A percentile compares a stretch with the other conserved stretches of the same genome.
Conservation (phyloP, 2,113 vertebrate species). For the Coreoperca whiteheadi region DNA sequence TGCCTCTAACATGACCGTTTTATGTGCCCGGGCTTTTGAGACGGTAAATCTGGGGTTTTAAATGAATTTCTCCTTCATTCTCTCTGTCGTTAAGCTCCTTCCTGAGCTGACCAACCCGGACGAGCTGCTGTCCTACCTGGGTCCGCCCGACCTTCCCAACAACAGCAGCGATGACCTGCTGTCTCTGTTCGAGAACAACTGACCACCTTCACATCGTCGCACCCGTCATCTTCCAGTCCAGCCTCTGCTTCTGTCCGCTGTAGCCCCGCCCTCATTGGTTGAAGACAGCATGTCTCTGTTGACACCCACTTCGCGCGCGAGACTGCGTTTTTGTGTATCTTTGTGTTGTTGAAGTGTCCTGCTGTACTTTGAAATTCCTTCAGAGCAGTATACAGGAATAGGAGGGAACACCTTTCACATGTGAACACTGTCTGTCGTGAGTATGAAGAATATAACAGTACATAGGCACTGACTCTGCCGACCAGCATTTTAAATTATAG, state of each 20-base stretch:
- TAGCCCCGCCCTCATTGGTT: background rate
- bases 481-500: conserved; percentile 68
- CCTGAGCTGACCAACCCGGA: conserved; percentile 96
- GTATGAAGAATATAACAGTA: conserved; percentile 11
- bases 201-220: conserved; percentile 59
- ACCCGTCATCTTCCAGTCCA: conserved; percentile 14
- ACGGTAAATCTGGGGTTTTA: background rate
- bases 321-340: conserved; percentile 30
- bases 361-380: conserved; percentile 34
- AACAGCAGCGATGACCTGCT: conserved; percentile 96
- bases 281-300: conserved; percentile 5
- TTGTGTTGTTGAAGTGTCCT: conserved; percentile 41
- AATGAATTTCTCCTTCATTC: background rate
- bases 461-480: conserved; percentile 47
- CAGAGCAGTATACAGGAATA: conserved; percentile 12
- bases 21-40: no score
- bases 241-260: conserved; percentile 19
- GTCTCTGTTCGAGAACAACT: conserved; percentile 97
- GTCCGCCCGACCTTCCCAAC: conserved; percentile 92
- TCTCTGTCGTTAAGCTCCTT: conserved; percentile 87
- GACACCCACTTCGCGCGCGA: conserved; percentile 1
- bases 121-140: conserved; percentile 95
- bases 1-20: no score
- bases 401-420: conserved; percentile 11
- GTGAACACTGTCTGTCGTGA: conserved; percentile 5